Percentiles rank a stretch among this genome's conserved stretches.
These are phyloP conservation scores for Conopomorpha cramerella DNA, from an alignment of 1,140 invertebrate genomes.

Conservation along the genomic window DNA sequence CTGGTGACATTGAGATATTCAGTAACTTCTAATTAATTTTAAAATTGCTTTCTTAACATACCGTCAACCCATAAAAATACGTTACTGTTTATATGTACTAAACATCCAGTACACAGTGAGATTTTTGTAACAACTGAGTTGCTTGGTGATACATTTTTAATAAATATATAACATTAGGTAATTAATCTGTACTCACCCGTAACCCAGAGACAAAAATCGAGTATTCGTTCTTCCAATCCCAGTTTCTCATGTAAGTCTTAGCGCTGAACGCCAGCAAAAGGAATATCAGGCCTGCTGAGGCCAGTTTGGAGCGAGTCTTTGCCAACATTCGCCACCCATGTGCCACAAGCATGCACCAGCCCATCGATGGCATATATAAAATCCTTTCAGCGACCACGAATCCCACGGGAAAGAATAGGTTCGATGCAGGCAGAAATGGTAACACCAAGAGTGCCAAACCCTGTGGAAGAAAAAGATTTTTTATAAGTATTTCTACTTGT, in stretches of 20 bases:
- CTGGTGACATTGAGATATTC: too few relatives aligned
- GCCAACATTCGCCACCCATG: constrained; percentile 70
- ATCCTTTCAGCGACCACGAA: constrained; percentile 96
- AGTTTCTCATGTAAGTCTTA: constrained; percentile 86
- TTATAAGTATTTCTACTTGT: too few relatives aligned
- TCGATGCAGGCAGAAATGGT: constrained; percentile 94
- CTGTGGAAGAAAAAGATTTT: constrained; percentile 66
- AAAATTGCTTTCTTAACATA: too few relatives aligned
- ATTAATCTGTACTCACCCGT: constrained; percentile 60
- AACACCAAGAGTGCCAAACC: constrained; percentile 84
- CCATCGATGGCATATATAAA: constrained; percentile 96
- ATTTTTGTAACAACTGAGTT: too few relatives aligned
- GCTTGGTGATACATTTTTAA: too few relatives aligned
- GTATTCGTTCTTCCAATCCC: constrained; percentile 93
- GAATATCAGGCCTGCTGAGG: constrained; percentile 65
- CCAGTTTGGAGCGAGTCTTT: constrained; percentile 63
- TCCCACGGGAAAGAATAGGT: constrained; percentile 96
- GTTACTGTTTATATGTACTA: too few relatives aligned
- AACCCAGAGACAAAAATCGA: constrained; percentile 91
- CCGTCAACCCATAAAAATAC: too few relatives aligned
- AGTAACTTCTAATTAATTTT: too few relatives aligned
- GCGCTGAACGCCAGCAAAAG: constrained; percentile 71
- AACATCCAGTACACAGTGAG: too few relatives aligned
- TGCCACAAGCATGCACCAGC: constrained; percentile 91
- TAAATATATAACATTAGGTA: too few relatives aligned